Evolutionary conservation across 1,140 invertebrate genomes (phyloP).

Genomic region (Drosophila truncata): DNA sequence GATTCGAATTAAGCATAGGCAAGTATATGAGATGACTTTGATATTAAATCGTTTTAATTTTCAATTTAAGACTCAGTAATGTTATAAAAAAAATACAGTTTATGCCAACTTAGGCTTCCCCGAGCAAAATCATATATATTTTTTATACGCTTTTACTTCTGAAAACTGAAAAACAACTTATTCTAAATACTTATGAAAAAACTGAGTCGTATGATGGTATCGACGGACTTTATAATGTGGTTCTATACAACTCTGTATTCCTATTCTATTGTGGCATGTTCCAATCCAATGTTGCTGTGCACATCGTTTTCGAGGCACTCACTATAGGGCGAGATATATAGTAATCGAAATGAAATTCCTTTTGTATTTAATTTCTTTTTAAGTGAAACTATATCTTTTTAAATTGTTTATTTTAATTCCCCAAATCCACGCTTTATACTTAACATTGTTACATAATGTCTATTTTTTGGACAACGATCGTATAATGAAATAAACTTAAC

Average conservation of each 20-base stretch:
- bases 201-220: background rate
- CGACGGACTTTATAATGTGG: conserved; percentile 22
- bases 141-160: conserved; percentile 63
- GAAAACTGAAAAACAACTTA: conserved; percentile 17
- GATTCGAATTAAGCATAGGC: background rate
- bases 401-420: conserved; percentile 53
- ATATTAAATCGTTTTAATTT: background rate
- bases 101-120: background rate
- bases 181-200: conserved; percentile 12
- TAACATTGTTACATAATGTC: conserved; percentile 65
- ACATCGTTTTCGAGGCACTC: conserved; percentile 74
- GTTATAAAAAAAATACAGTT: background rate
- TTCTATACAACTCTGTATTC: conserved; percentile 35
- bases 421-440: conserved; percentile 33
- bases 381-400: conserved; percentile 54
- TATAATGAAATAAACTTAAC: conserved; percentile 51
- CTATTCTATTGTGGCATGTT: conserved; percentile 61
- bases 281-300: conserved; percentile 53
- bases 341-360: conserved; percentile 57
- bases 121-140: conserved; percentile 47
- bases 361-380: conserved; percentile 75
- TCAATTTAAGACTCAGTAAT: background rate
- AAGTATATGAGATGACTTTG: background rate
- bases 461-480: conserved; percentile 48
- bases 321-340: conserved; percentile 37